Conservation (phyloP, 2,888 invertebrate species). For the Rhyacophila evoluta region DNA sequence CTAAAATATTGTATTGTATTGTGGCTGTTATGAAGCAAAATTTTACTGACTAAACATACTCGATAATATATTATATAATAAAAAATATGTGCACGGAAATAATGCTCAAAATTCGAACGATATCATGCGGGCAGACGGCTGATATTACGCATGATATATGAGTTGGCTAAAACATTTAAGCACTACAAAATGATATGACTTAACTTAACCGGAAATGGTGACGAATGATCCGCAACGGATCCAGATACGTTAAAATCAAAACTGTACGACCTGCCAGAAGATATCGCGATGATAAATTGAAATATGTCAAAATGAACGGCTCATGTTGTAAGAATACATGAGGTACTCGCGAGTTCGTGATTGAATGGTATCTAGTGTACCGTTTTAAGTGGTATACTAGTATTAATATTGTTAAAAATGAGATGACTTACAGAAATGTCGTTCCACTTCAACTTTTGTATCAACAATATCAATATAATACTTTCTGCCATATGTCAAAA, state of each 20-base stretch:
- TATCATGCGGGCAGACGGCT: neutral
- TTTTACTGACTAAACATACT: no score
- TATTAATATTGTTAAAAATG: neutral
- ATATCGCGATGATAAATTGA: conserved; percentile 39
- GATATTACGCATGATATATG: neutral
- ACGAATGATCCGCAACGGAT: conserved; percentile 38
- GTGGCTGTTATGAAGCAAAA: no score
- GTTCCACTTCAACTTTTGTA: no score
- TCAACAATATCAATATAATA: no score
- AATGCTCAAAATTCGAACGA: neutral
- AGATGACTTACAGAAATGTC: no score
- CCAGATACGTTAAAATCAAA: conserved; percentile 31
- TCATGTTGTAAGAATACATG: neutral
- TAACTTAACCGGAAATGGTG: conserved; percentile 30
- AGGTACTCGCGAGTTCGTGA: neutral
- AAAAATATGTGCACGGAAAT: no score
- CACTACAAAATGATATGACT: conserved; percentile 3
- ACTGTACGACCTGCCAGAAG: conserved; percentile 27
- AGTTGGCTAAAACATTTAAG: neutral
- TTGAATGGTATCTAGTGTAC: neutral
- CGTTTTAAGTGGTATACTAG: neutral
- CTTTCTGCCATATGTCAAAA: no score
- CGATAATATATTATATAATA: no score
- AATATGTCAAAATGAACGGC: conserved; percentile 20
- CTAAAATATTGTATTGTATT: no score